phyloP scores from a whole-genome alignment of 2,888 invertebrate genomes.

The Caenorhabditis sp. region DNA sequence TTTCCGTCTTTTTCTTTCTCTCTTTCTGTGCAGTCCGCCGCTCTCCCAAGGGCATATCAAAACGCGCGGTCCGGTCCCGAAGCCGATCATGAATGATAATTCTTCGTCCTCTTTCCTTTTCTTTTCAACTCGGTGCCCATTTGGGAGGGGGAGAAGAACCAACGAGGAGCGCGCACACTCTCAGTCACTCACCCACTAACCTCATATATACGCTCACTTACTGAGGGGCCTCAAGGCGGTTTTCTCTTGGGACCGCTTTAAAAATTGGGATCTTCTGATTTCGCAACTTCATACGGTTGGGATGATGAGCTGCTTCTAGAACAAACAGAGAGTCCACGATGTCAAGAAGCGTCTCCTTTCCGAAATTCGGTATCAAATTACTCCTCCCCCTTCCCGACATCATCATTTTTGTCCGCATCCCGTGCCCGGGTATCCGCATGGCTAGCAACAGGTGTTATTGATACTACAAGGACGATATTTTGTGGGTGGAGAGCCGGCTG shows the following conservation, averaged over 20 bases:
- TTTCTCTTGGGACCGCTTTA: slow-evolving; percentile 39
- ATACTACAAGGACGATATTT: slow-evolving; percentile 43
- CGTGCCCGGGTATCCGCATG: not conserved
- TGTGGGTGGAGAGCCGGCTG: slow-evolving; percentile 21
- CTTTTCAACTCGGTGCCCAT: slow-evolving; percentile 11
- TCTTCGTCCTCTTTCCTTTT: slow-evolving; percentile 20
- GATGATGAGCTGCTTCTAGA: slow-evolving; percentile 7
- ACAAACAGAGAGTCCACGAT: slow-evolving; percentile 19
- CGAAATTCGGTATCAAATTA: slow-evolving; percentile 26
- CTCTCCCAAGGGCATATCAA: slow-evolving; percentile 61
- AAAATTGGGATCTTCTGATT: slow-evolving; percentile 17
- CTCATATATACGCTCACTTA: slow-evolving; percentile 41
- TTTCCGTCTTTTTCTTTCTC: slow-evolving; percentile 20
- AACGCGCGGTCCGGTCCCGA: slow-evolving; percentile 8
- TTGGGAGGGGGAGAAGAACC: no score
- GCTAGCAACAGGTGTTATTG: slow-evolving; percentile 49
- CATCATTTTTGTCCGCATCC: not conserved
- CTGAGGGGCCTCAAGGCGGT: slow-evolving; percentile 21
- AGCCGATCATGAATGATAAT: slow-evolving; percentile 61
- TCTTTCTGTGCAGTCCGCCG: no score
- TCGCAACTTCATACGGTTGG: not conserved
- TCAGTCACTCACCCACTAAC: slow-evolving; percentile 43
- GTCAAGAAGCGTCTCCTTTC: slow-evolving; percentile 9
- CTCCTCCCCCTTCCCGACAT: not conserved
- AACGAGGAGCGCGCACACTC: slow-evolving; percentile 7